A percentile compares a stretch with the other conserved stretches of the same genome.
Evolutionary conservation across 2,888 invertebrate genomes (phyloP).

Genomic region (Drosophila kambysellisi): DNA sequence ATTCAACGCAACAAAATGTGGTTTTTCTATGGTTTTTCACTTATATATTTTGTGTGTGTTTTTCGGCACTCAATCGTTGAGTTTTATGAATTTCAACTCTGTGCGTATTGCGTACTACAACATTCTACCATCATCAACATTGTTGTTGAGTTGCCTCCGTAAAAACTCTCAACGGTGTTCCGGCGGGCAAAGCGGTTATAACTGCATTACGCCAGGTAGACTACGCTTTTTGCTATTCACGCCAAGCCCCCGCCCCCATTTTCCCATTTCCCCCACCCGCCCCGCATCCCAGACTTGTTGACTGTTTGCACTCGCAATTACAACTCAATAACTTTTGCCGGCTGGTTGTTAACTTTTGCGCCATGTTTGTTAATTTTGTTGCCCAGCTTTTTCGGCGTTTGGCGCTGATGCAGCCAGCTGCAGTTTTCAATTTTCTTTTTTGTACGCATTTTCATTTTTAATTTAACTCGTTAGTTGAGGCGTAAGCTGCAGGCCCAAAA

Average conservation of each 20-base stretch:
- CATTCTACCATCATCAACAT: conserved; percentile 17
- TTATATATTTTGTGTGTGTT: not conserved
- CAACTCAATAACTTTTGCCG: conserved; percentile 77
- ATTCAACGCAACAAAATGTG: not conserved
- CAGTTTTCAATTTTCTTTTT: not conserved
- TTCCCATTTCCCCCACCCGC: not conserved
- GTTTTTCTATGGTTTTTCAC: not conserved
- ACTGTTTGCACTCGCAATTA: conserved; percentile 74
- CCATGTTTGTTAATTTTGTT: conserved; percentile 57
- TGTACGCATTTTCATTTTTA: conserved; percentile 40
- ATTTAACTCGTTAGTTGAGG: conserved; percentile 45
- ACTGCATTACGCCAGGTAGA: conserved; percentile 76
- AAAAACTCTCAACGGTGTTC: conserved; percentile 29
- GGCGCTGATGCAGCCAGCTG: conserved; percentile 7
- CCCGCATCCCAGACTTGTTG: conserved; percentile 9
- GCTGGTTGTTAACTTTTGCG: conserved; percentile 64
- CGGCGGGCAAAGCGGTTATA: conserved; percentile 60
- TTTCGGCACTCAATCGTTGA: conserved; percentile 5
- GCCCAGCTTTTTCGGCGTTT: conserved; percentile 47
- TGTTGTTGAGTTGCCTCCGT: conserved; percentile 9
- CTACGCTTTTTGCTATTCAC: conserved; percentile 41
- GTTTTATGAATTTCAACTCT: conserved; percentile 26
- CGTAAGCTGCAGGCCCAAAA: conserved; percentile 3
- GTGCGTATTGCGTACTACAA: conserved; percentile 6
- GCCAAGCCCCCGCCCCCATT: not conserved